These are phyloP conservation scores for Bemisia tabaci DNA, from an alignment of 1,140 invertebrate species.

Conservation along the genomic window DNA sequence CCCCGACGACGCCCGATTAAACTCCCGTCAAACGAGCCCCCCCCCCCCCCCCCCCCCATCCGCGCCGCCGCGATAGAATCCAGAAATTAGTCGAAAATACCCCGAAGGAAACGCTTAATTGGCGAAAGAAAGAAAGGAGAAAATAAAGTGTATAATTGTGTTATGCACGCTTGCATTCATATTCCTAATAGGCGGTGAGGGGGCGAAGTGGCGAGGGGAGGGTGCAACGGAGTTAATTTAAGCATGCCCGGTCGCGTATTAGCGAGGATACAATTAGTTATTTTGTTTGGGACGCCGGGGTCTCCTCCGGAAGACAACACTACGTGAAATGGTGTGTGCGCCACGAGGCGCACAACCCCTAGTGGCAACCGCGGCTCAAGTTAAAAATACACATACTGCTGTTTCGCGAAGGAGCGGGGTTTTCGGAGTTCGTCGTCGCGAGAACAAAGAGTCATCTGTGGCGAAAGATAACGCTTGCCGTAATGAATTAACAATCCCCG, in stretches of 20 bases:
- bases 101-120: background rate
- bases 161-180: background rate
- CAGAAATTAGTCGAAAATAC: background rate
- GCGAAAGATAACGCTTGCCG: background rate
- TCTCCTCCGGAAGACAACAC: too few species aligned
- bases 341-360: too few species aligned
- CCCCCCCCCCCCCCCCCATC: background rate
- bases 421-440: background rate
- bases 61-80: background rate
- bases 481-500: background rate
- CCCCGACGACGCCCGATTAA: background rate
- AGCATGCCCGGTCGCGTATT: background rate
- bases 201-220: background rate
- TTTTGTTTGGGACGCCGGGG: background rate
- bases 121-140: background rate
- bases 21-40: background rate
- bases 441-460: background rate
- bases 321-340: too few species aligned
- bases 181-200: background rate
- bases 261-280: background rate
- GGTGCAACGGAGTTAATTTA: background rate
- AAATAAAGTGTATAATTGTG: background rate
- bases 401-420: too few species aligned
- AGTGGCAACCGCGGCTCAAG: too few species aligned
- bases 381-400: too few species aligned